Conservation (phyloP, 2,113 vertebrate species). For the Malaclemys terrapin region DNA sequence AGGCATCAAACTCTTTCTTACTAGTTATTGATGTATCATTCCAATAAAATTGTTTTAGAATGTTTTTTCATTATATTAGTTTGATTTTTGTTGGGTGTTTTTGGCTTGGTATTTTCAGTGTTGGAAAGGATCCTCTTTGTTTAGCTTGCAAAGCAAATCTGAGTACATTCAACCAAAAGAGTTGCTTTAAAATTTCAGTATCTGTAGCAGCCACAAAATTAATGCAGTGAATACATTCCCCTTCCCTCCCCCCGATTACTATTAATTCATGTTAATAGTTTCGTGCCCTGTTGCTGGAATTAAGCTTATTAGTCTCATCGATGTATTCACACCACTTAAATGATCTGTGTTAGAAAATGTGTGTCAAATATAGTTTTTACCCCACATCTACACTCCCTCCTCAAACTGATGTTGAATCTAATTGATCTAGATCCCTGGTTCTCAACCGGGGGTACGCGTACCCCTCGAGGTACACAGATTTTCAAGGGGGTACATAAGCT, state of each 20-base stretch:
- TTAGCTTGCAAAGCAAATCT: not conserved
- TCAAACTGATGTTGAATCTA: rapidly evolving
- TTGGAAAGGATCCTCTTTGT: not conserved
- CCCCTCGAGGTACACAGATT: too few relatives aligned
- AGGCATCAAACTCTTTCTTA: constrained; percentile 20
- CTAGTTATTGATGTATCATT: constrained; percentile 65
- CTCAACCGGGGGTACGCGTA: too few relatives aligned
- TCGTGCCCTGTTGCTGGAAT: not conserved
- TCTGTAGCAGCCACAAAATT: rapidly evolving
- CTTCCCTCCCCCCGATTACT: not conserved
- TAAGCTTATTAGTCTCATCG: not conserved
- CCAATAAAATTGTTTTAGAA: constrained; percentile 64
- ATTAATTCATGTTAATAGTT: rapidly evolving
- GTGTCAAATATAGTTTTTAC: rapidly evolving
- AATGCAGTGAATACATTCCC: rapidly evolving
- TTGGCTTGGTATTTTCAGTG: not conserved
- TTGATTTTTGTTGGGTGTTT: not conserved
- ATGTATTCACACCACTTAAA: not conserved
- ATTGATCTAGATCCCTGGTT: not conserved
- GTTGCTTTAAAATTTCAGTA: not conserved
- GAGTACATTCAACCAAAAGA: not conserved
- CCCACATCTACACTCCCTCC: not conserved
- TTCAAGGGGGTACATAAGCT: too few relatives aligned
- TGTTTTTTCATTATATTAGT: constrained; percentile 42
- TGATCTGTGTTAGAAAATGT: not conserved